Conservation (phyloP, 2,113 vertebrate species). For the Mellivora capensis region DNA sequence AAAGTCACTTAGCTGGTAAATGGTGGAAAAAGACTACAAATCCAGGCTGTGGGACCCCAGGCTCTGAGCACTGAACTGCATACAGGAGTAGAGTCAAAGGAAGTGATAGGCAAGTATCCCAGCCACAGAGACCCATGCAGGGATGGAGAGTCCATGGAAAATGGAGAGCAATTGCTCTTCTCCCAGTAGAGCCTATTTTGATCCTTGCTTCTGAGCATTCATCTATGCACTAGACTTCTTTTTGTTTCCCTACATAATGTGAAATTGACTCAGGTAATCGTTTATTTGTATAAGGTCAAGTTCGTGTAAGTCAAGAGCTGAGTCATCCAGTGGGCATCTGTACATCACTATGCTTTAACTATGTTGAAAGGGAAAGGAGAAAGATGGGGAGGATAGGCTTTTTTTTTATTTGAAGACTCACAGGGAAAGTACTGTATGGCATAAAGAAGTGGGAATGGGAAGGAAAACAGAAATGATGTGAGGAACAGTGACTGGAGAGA, state of each 20-base stretch:
- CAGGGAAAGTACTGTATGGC: not conserved
- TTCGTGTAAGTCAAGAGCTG: not conserved
- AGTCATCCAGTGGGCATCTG: not conserved
- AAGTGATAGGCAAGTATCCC: accelerated
- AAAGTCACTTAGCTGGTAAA: not conserved
- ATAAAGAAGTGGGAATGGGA: not conserved
- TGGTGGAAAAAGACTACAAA: not conserved
- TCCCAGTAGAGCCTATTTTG: not conserved
- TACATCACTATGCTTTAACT: not conserved
- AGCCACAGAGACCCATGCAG: accelerated
- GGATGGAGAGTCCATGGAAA: not conserved
- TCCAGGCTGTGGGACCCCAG: not conserved
- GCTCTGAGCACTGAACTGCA: not conserved
- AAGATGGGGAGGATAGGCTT: not conserved
- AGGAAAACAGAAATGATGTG: not conserved
- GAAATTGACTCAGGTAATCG: constrained; percentile 5
- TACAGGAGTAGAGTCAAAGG: not conserved
- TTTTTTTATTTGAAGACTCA: not conserved
- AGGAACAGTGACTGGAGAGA: not conserved
- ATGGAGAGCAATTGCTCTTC: not conserved
- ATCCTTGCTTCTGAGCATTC: not conserved
- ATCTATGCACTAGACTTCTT: not conserved
- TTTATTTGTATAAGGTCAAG: not conserved
- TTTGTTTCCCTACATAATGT: constrained; percentile 1
- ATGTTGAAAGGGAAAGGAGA: not conserved